These are phyloP conservation scores for Nomada flava DNA, from an alignment of 2,888 invertebrate species.

Conservation along the genomic window DNA sequence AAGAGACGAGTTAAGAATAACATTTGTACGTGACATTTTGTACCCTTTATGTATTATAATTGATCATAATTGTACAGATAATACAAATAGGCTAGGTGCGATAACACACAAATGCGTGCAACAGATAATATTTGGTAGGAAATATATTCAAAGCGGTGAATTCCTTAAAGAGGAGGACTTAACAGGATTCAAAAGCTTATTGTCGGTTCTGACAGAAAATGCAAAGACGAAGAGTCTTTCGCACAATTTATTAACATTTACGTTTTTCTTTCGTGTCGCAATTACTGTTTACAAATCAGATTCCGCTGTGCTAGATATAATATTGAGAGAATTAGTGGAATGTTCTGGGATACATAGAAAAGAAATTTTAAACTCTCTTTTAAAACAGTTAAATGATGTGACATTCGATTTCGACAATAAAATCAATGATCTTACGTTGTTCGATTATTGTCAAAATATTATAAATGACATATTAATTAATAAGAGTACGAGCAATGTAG, in stretches of 20 bases:
- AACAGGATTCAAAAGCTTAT: slow-evolving; percentile 41
- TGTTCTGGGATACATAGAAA: slow-evolving; percentile 63
- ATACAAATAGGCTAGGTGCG: slow-evolving; percentile 67
- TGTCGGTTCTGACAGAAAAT: slow-evolving; percentile 63
- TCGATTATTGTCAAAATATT: slow-evolving; percentile 70
- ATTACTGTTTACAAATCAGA: slow-evolving; percentile 70
- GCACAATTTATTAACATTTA: slow-evolving; percentile 60
- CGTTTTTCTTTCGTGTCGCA: slow-evolving; percentile 70
- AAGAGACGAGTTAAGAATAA: slow-evolving; percentile 62
- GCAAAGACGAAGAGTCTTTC: slow-evolving; percentile 42
- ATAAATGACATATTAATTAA: slow-evolving; percentile 68
- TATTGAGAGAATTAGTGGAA: slow-evolving; percentile 74
- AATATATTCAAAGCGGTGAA: slow-evolving; percentile 47
- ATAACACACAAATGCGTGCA: slow-evolving; percentile 75
- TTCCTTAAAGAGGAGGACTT: slow-evolving; percentile 45
- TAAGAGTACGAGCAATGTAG: slow-evolving; percentile 54
- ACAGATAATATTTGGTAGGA: slow-evolving; percentile 73
- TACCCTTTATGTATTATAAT: slow-evolving; percentile 72
- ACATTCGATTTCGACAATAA: slow-evolving; percentile 76
- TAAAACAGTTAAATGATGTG: slow-evolving; percentile 69
- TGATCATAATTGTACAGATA: slow-evolving; percentile 55
- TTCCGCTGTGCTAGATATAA: slow-evolving; percentile 65
- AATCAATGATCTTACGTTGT: slow-evolving; percentile 70
- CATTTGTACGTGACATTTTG: slow-evolving; percentile 73
- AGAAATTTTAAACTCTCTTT: slow-evolving; percentile 62